A percentile compares a stretch with the other conserved stretches of the same genome.
These are phyloP conservation scores for Tinamus major DNA, from an alignment of 2,797 vertebrate genomes.

Conservation along the genomic window DNA sequence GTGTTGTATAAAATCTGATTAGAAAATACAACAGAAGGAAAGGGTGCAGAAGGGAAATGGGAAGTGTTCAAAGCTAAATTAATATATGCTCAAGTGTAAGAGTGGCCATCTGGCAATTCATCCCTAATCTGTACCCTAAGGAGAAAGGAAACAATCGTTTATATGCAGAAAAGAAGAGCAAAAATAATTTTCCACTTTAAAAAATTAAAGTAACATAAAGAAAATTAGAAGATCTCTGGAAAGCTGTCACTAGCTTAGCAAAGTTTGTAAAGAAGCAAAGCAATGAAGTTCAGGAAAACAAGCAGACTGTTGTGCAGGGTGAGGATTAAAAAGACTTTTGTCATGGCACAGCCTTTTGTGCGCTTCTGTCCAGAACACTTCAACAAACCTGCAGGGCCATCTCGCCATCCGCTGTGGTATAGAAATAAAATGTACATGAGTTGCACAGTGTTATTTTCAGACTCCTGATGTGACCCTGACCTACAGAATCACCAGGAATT, in stretches of 20 bases:
- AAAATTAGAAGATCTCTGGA: neutral
- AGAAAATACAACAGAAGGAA: neutral
- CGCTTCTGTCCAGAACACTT: neutral
- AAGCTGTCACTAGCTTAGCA: neutral
- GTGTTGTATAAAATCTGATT: conserved; percentile 45
- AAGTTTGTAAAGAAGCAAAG: neutral
- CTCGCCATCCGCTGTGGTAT: neutral
- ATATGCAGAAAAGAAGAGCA: neutral
- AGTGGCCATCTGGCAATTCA: conserved; percentile 30
- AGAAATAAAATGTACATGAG: neutral
- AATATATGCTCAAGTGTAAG: neutral
- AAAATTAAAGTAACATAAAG: neutral
- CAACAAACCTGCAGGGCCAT: neutral
- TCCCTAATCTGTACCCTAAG: neutral
- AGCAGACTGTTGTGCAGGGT: neutral
- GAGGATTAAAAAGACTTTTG: neutral
- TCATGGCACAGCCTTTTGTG: neutral
- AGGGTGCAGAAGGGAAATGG: conserved; percentile 21
- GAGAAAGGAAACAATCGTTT: neutral
- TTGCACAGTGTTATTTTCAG: neutral
- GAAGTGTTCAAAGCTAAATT: conserved; percentile 20
- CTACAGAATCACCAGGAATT: neutral
- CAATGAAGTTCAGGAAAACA: neutral
- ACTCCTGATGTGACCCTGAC: neutral
- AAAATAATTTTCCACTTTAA: neutral